These are phyloP conservation scores for Mylabris sibirica DNA, from an alignment of 2,888 invertebrate genomes.

Conservation along the genomic window DNA sequence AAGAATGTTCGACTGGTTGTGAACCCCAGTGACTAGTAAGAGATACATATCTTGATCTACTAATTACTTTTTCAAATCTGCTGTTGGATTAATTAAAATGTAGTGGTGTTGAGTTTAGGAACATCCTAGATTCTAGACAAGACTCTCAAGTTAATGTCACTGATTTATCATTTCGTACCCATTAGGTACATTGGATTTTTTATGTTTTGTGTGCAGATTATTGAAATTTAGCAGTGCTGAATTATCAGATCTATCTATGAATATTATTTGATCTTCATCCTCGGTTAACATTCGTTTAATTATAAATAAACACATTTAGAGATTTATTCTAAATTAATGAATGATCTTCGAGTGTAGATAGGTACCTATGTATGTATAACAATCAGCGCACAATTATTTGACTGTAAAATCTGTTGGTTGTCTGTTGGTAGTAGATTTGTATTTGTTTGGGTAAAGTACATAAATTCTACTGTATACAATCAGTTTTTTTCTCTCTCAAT, in stretches of 20 bases:
- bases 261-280: conserved; percentile 17
- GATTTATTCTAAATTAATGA: too few relatives aligned
- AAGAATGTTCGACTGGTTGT: conserved; percentile 32
- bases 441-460: not conserved
- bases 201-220: conserved; percentile 27
- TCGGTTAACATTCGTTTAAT: conserved; percentile 34
- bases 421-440: too few relatives aligned
- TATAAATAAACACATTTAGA: conserved; percentile 20
- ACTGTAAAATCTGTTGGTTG: too few relatives aligned
- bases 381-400: too few relatives aligned
- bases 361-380: too few relatives aligned
- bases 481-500: not conserved
- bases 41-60: conserved; percentile 52
- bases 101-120: conserved; percentile 46
- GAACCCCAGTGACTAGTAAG: conserved; percentile 32
- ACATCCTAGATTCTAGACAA: conserved; percentile 47
- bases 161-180: conserved; percentile 36
- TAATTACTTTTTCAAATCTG: conserved; percentile 56
- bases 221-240: conserved; percentile 35
- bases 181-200: conserved; percentile 20
- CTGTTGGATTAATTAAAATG: conserved; percentile 54
- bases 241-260: conserved; percentile 27
- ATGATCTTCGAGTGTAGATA: too few relatives aligned
- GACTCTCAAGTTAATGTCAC: conserved; percentile 45
- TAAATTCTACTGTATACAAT: not conserved